A percentile compares a stretch with the other conserved stretches of the same genome.
Conservation (phyloP, 2,113 vertebrate genomes). For the Cryptotis parvus region DNA sequence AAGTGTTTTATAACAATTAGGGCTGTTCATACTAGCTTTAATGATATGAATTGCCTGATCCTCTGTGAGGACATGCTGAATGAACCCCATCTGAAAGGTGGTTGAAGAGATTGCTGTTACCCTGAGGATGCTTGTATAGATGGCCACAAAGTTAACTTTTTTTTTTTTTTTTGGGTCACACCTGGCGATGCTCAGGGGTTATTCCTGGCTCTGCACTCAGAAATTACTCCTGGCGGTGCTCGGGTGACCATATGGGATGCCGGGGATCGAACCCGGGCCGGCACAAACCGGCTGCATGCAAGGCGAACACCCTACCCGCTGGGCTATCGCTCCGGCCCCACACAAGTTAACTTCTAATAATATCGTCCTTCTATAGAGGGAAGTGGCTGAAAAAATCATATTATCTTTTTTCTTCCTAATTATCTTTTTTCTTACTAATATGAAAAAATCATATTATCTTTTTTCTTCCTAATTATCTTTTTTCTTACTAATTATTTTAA, state of each 20-base stretch:
- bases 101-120: not conserved
- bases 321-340: no score
- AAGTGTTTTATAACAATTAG: not conserved
- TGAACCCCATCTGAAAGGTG: not conserved
- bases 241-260: no score
- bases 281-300: no score
- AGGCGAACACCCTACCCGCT: no score
- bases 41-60: no score
- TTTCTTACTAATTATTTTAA: slow-evolving; percentile 36
- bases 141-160: not conserved
- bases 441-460: not conserved
- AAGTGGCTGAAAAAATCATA: not conserved
- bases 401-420: not conserved
- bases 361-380: not conserved
- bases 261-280: no score
- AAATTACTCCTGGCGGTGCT: no score
- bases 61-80: not conserved
- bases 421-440: slow-evolving; percentile 39
- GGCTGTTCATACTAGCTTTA: not conserved
- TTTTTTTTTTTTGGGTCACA: no score
- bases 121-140: not conserved
- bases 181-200: no score
- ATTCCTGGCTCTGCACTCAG: no score
- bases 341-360: not conserved
- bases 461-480: not conserved